A percentile compares a stretch with the other conserved stretches of the same genome.
Evolutionary conservation across 2,888 invertebrate genomes (phyloP).

Genomic region (Drosophila nr. medialis): DNA sequence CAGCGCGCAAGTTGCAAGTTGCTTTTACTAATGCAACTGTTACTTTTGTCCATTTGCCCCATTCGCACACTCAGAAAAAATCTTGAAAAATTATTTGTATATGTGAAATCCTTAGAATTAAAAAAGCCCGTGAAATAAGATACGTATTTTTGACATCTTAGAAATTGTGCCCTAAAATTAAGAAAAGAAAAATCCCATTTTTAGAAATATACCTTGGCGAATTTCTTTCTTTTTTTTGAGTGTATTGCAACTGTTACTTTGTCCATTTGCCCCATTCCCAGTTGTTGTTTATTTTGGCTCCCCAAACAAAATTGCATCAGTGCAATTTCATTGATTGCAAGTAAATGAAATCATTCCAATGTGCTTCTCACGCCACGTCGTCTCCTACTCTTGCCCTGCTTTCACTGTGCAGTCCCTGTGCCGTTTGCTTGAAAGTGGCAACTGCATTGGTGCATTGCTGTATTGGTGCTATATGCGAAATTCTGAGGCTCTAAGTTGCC

Average conservation of each 20-base stretch:
- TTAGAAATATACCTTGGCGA: not conserved
- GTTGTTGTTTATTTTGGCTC: conserved; percentile 66
- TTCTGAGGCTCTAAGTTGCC: conserved; percentile 39
- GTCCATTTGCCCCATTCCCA: conserved; percentile 29
- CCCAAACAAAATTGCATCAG: conserved; percentile 72
- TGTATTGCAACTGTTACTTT: conserved; percentile 48
- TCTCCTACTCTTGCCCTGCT: not conserved
- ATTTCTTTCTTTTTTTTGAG: not conserved
- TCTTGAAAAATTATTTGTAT: too few relatives aligned
- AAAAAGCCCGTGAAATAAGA: not conserved
- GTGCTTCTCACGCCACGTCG: conserved; percentile 20
- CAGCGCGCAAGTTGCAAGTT: conserved; percentile 38
- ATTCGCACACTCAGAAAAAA: not conserved
- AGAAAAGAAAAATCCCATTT: not conserved
- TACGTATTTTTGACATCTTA: too few relatives aligned
- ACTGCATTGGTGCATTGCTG: conserved; percentile 34
- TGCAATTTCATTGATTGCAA: conserved; percentile 81
- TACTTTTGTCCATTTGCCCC: conserved; percentile 39
- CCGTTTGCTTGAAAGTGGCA: conserved; percentile 15
- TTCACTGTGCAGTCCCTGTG: not conserved
- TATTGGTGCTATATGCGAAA: conserved; percentile 42
- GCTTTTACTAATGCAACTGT: conserved; percentile 53
- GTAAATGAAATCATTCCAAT: conserved; percentile 77
- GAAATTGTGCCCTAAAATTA: not conserved
- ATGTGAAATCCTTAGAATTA: too few relatives aligned